A percentile compares a stretch with the other conserved stretches of the same genome.
Conservation (phyloP, 2,113 vertebrate genomes). For the Pelvicachromis taeniatus region DNA sequence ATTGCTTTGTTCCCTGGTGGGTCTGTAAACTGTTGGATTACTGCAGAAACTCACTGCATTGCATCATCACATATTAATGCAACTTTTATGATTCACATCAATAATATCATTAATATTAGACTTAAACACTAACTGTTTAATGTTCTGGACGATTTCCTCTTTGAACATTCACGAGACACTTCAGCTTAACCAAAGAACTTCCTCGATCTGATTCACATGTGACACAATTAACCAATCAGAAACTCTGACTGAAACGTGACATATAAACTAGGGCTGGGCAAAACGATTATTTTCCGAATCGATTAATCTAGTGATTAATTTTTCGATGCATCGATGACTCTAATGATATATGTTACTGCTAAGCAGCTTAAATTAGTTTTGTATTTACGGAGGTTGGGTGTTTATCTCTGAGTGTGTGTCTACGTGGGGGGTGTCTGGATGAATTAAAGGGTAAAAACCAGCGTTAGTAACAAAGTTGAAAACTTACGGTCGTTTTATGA, state of each 20-base stretch:
- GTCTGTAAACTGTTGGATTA: not conserved
- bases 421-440: no score
- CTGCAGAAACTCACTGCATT: not conserved
- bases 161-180: not conserved
- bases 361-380: no score
- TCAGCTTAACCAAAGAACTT: not conserved
- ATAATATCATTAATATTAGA: not conserved
- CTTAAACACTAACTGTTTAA: not conserved
- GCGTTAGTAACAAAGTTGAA: no score
- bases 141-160: not conserved
- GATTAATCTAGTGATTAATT: no score
- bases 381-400: no score
- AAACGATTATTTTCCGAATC: no score
- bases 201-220: not conserved
- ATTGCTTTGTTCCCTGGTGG: not conserved
- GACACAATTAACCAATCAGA: not conserved
- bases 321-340: no score
- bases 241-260: not conserved
- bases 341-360: no score
- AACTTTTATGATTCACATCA: not conserved
- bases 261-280: no score
- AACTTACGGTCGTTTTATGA: no score
- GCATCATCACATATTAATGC: not conserved
- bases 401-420: no score
- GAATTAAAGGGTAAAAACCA: no score